Base-by-base conservation (phyloP, 2,797 vertebrate species). In the Manis pentadactyla region DNA sequence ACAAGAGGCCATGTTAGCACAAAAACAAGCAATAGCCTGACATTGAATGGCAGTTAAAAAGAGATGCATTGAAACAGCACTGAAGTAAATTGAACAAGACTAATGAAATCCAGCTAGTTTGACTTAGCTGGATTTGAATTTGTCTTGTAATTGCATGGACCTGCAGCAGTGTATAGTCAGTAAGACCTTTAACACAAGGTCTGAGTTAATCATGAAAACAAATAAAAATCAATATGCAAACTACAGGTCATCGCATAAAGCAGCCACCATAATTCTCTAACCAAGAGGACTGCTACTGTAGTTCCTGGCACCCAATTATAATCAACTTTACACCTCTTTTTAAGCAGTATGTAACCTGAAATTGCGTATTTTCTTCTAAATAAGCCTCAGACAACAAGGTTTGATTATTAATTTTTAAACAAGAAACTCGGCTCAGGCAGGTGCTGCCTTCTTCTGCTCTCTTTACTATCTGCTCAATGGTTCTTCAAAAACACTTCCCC, bases 61-160 rank as follows among this genome's bases (percentile, higher is more conserved):
- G n/a, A 68, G 53, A n/a, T 1, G 21, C 27, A 37, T n/a, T 1
- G 7, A 19, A 12, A 57, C 6, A 18, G 57, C 34, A 39, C 46
- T 4, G 27, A n/a, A 6, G 25, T 39, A 27, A n/a, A 51, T 0
- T 13, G 37, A n/a, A 21, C 21, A 4, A 0, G 0, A 23, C 17
- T 4, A 1, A 2, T 0, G 34, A 42, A 8, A 59, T 10, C 55
- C 7, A 4, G n/a, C 0, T 0, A 0, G 42, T 19, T 0, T 1
- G 93, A 53, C 12, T 23, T 9, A 1, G 37, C 1, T 0, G 9
- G 78, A 59, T 59, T 17, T 5, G n/a, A 11, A 19, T 4, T 1
- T 39, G 27, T 4, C 37, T 39, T 4, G 2, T 15, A 8, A 25
- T 1, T 1, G 8, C 6, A 27, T 5, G 42, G 19, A 49, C 34